phyloP scores from a whole-genome alignment of 2,797 vertebrate species.

The Halcyon smyrnensis region DNA sequence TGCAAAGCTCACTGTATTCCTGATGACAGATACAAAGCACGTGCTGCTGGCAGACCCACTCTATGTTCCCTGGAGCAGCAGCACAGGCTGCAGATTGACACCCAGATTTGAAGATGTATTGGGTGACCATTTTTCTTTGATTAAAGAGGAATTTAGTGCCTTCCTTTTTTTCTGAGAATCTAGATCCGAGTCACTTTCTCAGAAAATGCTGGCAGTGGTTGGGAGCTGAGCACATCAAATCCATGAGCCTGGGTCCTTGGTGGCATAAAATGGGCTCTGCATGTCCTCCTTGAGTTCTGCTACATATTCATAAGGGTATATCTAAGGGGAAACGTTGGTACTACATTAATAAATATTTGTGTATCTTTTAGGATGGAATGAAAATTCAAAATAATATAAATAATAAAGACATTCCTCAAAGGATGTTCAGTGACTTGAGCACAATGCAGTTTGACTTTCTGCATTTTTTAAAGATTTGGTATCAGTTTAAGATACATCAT shows the following conservation, averaged over 20 bases:
- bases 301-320: neutral
- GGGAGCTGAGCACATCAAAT: neutral
- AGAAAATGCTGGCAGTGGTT: neutral
- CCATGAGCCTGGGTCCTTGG: neutral
- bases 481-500: neutral
- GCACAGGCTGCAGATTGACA: neutral
- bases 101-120: accelerated
- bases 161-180: neutral
- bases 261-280: neutral
- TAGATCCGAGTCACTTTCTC: neutral
- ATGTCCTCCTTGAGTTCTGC: neutral
- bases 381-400: neutral
- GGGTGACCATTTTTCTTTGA: neutral
- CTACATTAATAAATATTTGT: neutral
- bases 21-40: accelerated
- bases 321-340: neutral
- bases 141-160: neutral
- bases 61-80: neutral
- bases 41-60: neutral
- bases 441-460: neutral
- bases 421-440: neutral
- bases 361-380: neutral
- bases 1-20: accelerated
- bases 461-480: neutral
- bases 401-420: neutral